A percentile compares a stretch with the other conserved stretches of the same genome.
Conservation (phyloP, 2,797 vertebrate genomes). For the Pelobates cultripes region DNA sequence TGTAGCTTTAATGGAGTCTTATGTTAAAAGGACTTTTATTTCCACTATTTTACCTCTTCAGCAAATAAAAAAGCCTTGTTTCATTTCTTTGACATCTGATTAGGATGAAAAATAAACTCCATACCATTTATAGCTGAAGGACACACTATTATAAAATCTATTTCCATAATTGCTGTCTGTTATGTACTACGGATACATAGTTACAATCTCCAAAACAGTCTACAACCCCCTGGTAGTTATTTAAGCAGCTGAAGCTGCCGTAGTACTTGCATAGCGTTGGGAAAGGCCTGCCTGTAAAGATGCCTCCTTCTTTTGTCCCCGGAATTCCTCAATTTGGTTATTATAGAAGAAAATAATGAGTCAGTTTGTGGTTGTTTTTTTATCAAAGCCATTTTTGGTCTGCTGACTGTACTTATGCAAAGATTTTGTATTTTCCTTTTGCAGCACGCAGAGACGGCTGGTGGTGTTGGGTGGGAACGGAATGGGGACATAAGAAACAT, state of each 20-base stretch:
- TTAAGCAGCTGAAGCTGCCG: not conserved
- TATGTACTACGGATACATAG: not conserved
- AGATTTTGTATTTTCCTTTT: not conserved
- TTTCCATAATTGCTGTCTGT: not conserved
- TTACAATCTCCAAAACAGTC: constrained; percentile 2
- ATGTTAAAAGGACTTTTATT: too few species aligned
- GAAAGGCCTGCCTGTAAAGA: not conserved
- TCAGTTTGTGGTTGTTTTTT: not conserved
- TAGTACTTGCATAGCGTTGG: not conserved
- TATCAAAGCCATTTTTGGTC: too few species aligned
- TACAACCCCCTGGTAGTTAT: not conserved
- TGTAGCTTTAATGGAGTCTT: too few species aligned
- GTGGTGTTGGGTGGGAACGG: constrained; percentile 29
- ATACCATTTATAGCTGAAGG: not conserved
- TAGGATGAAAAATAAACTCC: not conserved
- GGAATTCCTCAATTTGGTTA: not conserved
- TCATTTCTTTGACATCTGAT: not conserved
- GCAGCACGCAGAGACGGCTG: constrained; percentile 15
- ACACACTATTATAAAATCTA: not conserved
- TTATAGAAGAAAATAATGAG: not conserved
- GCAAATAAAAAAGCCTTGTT: not conserved
- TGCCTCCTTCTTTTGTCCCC: not conserved
- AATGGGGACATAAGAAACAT: not conserved
- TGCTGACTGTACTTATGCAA: not conserved
- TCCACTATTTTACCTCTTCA: too few species aligned